Evolutionary conservation across 1,140 invertebrate species (phyloP), one percentile per base, ranked within the genome.

Genomic region (Apis florea): DNA sequence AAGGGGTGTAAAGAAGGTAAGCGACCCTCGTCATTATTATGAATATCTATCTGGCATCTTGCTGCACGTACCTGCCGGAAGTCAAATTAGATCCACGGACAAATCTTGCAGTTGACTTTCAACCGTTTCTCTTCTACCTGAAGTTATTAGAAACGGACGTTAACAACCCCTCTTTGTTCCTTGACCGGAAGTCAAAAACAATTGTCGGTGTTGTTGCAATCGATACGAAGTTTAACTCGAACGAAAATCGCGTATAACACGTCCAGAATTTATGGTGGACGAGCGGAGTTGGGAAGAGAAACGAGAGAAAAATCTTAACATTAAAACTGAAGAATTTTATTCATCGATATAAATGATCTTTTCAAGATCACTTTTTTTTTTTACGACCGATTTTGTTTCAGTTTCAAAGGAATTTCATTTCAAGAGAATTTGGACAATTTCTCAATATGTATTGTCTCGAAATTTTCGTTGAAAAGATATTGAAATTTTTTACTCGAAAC

Each of bases 21-120:
- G 26, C 8, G 11, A 83, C 76, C 82, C 76, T 73, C 17, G 49
- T 56, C 63, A 21, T 74, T 82, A 24, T 49, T 51, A 51, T 17
- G 9, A 4, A 66, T n/a, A n/a, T n/a, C n/a, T n/a, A n/a, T 76
- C 72, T 79, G 40, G 58, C 26, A 54, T 6, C 67, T n/a, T n/a
- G n/a, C n/a, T n/a, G n/a, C n/a, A n/a, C 67, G 76, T 59, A 85
- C 47, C 77, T 72, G 54, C 26, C 71, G 72, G 72, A 84, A 85
- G 77, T 83, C 56, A 76, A 40, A 58, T 83, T 64, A 53, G 9
- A 83, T 69, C 12, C 21, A 8, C 6, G 21, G 54, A 64, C 79
- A 83, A 54, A 74, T n/a, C 17, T 47, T 8, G 15, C 54, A 53
- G 64, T 59, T 79, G 53, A 83, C 58, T 78, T 64, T 74, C 59